These are phyloP conservation scores for Steatornis caripensis DNA, from an alignment of 2,113 vertebrate species.

Conservation along the genomic window DNA sequence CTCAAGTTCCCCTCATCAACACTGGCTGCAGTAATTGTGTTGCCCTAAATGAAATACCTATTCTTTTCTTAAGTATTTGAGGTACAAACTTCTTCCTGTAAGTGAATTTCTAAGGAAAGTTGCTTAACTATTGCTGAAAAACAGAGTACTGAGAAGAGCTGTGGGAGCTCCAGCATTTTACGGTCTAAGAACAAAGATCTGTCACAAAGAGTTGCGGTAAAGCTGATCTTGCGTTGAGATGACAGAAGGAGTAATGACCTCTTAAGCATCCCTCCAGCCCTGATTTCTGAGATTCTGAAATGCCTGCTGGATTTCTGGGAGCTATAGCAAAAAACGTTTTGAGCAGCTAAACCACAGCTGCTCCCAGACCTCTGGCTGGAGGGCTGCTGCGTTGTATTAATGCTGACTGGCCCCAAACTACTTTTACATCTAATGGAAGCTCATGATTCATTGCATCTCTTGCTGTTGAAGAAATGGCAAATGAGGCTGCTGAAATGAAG, in stretches of 20 bases:
- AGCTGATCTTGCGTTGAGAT: not conserved
- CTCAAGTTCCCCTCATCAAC: not conserved
- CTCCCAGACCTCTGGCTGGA: not conserved
- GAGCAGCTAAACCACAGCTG: not conserved
- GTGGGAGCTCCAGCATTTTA: not conserved
- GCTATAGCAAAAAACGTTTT: not conserved
- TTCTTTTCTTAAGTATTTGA: not conserved
- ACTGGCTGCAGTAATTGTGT: not conserved
- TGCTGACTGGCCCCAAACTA: not conserved
- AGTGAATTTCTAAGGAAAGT: not conserved
- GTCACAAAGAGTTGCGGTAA: not conserved
- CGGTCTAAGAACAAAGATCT: not conserved
- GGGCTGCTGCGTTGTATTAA: not conserved
- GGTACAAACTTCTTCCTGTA: not conserved
- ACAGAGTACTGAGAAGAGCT: not conserved
- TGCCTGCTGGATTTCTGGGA: not conserved
- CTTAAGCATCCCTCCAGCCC: not conserved
- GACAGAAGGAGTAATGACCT: not conserved
- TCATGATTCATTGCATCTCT: not conserved
- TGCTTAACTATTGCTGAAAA: not conserved
- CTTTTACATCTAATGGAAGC: not conserved
- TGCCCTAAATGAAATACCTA: not conserved
- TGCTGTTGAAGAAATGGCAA: not conserved
- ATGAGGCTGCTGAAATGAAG: not conserved
- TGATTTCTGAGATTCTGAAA: not conserved